Percentiles rank a stretch among this genome's conserved stretches.
phyloP scores from a whole-genome alignment of 2,113 vertebrate genomes.

The Beaufortia kweichowensis region DNA sequence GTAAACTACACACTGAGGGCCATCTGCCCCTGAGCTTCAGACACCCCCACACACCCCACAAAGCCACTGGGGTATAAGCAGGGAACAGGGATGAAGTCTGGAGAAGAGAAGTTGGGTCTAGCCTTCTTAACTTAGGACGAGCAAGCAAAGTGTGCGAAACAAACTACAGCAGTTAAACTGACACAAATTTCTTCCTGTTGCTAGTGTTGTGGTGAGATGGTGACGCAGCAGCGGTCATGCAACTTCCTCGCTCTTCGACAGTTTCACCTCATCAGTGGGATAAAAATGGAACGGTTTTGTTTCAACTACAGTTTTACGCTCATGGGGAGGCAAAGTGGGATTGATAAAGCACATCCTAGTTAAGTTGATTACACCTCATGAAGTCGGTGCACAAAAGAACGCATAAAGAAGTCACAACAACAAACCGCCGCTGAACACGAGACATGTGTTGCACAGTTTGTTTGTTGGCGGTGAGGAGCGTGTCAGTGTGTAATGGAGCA shows the following conservation, averaged over 20 bases:
- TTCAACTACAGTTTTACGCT: background rate
- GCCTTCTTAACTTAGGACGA: conserved; percentile 13
- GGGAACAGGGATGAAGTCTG: conserved; percentile 38
- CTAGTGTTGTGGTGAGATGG: conserved; percentile 40
- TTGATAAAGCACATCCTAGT: conserved; percentile 54
- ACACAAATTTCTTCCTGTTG: conserved; percentile 71
- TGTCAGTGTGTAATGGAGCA: conserved; percentile 2
- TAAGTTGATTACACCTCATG: conserved; percentile 62
- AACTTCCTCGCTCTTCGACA: conserved; percentile 56
- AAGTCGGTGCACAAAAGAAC: conserved; percentile 53
- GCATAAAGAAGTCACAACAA: conserved; percentile 62
- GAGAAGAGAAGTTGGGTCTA: background rate
- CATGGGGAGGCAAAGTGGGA: background rate
- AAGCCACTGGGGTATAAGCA: conserved; percentile 28
- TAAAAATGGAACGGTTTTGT: conserved; percentile 15
- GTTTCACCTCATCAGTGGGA: conserved; percentile 12
- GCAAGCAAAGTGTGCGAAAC: background rate
- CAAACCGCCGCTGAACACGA: conserved; percentile 56
- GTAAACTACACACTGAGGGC: conserved; percentile 60
- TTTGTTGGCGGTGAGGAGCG: conserved; percentile 48
- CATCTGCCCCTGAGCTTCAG: conserved; percentile 66
- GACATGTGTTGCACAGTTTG: conserved; percentile 24
- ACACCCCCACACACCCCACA: conserved; percentile 60
- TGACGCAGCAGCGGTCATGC: conserved; percentile 54
- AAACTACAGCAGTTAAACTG: background rate